These are phyloP conservation scores for Palloptera scutellata DNA, from an alignment of 2,888 invertebrate genomes.

Conservation along the genomic window DNA sequence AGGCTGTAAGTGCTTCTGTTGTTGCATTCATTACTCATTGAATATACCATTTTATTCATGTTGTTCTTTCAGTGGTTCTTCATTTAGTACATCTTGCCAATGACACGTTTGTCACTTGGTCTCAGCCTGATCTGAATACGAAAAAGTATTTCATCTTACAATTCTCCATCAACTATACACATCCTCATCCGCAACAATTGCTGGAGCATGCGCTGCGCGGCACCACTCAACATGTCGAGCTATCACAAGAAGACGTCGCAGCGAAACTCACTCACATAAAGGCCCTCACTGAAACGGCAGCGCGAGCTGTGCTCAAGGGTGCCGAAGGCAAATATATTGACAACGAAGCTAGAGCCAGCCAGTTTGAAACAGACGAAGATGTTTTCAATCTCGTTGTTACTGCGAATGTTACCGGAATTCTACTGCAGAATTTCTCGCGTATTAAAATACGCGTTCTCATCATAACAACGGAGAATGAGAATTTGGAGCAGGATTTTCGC, in stretches of 20 bases:
- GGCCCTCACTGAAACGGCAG: slow-evolving; percentile 48
- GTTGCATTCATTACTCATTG: no score
- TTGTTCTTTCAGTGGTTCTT: slow-evolving; percentile 47
- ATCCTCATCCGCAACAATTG: slow-evolving; percentile 53
- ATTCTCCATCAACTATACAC: slow-evolving; percentile 56
- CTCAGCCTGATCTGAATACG: slow-evolving; percentile 52
- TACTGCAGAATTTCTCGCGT: slow-evolving; percentile 55
- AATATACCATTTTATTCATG: background rate
- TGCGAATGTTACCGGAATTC: slow-evolving; percentile 61
- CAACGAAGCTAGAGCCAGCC: slow-evolving; percentile 49
- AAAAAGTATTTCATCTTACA: slow-evolving; percentile 60
- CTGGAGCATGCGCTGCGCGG: slow-evolving; percentile 48
- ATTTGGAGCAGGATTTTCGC: slow-evolving; percentile 59
- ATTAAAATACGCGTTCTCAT: slow-evolving; percentile 60
- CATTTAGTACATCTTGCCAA: slow-evolving; percentile 53
- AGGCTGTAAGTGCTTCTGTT: slow-evolving; percentile 55
- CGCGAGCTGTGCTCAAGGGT: slow-evolving; percentile 49
- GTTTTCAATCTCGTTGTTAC: slow-evolving; percentile 56
- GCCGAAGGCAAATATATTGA: slow-evolving; percentile 53
- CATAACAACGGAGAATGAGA: slow-evolving; percentile 59
- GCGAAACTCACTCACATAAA: slow-evolving; percentile 49
- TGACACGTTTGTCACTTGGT: slow-evolving; percentile 58
- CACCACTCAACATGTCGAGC: slow-evolving; percentile 50
- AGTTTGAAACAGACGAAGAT: slow-evolving; percentile 53
- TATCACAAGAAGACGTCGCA: slow-evolving; percentile 51